Base-by-base conservation (phyloP, 2,113 vertebrate genomes). In the Nannobrachium achirus region DNA sequence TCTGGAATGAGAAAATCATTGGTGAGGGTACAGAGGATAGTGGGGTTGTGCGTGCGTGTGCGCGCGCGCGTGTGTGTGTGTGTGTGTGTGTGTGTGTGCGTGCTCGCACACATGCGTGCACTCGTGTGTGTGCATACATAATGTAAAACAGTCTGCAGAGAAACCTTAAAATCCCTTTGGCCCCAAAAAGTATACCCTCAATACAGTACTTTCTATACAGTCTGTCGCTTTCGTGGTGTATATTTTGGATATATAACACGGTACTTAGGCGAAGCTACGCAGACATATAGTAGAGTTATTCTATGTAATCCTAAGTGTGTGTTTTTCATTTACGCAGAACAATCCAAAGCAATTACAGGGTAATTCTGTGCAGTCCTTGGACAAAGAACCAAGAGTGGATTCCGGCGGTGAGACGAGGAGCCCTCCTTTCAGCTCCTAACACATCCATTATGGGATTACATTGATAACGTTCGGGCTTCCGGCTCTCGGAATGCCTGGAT, bases 361-460 rank as follows among this genome's bases (percentile, higher is more conserved):
- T 82, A 56, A 84, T 78, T 88, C 75, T 76, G 81, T n/a, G 13
- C 65, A 76, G 61, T 63, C 56, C 44, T 11, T 7, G 49, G 61
- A 82, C 78, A 80, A 83, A 80, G 70, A 86, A 63, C 82, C 71
- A 60, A 25, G 64, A 84, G 81, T 66, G 73, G 62, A 75, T 76
- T 87, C 71, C 70, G 56, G 72, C 44, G 70, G 76, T 44, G 66
- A 79, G 56, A 81, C 45, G 48, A 69, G 69, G 20, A 65, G 69
- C 49, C 20, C 64, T 84, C 56, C 79, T 79, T 82, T 83, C 78
- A 74, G 71, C 25, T 51, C 76, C 59, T 70, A 64, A 76, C 81
- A 55, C 79, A 62, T 85, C 81, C 81, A 82, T 89, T 89, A 88
- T 84, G 62, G 78, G 85, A 88, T 89, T 90, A 89, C 76, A 66